Evolutionary conservation across 1,140 invertebrate species (phyloP).

Genomic region (Lerema accius): DNA sequence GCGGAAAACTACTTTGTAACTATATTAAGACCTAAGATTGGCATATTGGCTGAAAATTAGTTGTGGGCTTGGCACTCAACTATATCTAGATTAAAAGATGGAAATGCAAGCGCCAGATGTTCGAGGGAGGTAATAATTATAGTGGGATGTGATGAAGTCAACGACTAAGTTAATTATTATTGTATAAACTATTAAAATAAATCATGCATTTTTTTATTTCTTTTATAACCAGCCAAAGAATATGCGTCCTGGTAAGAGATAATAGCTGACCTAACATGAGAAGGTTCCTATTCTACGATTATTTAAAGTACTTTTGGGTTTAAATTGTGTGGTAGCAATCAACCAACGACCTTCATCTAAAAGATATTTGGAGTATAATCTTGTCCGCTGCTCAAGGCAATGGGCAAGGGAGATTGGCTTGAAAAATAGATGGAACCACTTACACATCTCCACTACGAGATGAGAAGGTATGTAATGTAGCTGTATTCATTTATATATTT

Average conservation of each 20-base stretch:
- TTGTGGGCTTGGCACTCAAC: conserved; percentile 18
- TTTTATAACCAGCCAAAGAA: too few relatives aligned
- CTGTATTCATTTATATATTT: conserved; percentile 11
- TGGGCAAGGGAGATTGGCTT: too few relatives aligned
- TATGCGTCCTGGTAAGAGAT: too few relatives aligned
- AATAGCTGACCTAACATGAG: too few relatives aligned
- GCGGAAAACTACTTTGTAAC: conserved; percentile 5
- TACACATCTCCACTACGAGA: too few relatives aligned
- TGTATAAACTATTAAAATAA: conserved; percentile 14
- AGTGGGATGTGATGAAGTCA: conserved; percentile 20
- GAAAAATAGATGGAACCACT: too few relatives aligned
- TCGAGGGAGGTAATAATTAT: conserved; percentile 16
- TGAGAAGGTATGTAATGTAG: conserved; percentile 7
- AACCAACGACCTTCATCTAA: too few relatives aligned
- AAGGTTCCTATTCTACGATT: too few relatives aligned
- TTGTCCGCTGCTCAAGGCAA: too few relatives aligned
- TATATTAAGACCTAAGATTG: conserved; percentile 20
- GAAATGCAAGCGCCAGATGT: conserved; percentile 21
- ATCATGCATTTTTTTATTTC: neutral
- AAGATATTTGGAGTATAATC: too few relatives aligned
- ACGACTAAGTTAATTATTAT: neutral
- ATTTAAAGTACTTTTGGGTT: too few relatives aligned
- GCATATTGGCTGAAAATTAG: conserved; percentile 25
- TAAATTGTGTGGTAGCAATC: too few relatives aligned
- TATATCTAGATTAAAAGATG: conserved; percentile 15